Percentiles rank a stretch among this genome's conserved stretches.
Conservation (phyloP, 2,113 vertebrate genomes). For the Crotalus viridis region DNA sequence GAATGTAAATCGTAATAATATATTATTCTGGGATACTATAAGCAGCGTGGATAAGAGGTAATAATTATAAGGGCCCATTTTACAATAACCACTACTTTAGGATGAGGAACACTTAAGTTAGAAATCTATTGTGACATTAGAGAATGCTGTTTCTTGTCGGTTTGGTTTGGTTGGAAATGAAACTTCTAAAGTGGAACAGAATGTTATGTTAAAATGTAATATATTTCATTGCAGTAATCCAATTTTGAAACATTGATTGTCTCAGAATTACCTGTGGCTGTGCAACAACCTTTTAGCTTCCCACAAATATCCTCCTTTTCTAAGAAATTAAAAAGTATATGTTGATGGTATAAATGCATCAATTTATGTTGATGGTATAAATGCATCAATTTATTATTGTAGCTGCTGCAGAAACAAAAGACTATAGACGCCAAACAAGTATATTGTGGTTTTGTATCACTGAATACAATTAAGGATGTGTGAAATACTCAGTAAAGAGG, state of each 20-base stretch:
- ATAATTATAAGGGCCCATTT: neutral
- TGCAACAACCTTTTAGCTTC: neutral
- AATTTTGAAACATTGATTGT: neutral
- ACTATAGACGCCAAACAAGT: neutral
- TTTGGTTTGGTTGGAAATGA: neutral
- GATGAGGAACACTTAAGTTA: neutral
- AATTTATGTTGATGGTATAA: neutral
- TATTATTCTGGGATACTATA: neutral
- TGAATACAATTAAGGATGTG: constrained; percentile 6
- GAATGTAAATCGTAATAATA: neutral
- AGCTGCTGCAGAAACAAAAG: neutral
- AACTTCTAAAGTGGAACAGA: neutral
- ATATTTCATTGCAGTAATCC: neutral
- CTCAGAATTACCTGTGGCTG: neutral
- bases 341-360: neutral
- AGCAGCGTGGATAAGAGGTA: neutral
- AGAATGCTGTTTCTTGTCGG: neutral
- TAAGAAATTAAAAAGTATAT: neutral
- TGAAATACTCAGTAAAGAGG: neutral
- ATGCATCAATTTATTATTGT: neutral
- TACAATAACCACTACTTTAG: neutral
- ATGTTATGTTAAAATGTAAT: neutral
- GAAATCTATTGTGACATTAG: neutral
- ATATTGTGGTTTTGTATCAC: neutral
- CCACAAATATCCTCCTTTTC: neutral